Conservation (phyloP, 2,888 invertebrate species). For the Helicoverpa assulta region DNA sequence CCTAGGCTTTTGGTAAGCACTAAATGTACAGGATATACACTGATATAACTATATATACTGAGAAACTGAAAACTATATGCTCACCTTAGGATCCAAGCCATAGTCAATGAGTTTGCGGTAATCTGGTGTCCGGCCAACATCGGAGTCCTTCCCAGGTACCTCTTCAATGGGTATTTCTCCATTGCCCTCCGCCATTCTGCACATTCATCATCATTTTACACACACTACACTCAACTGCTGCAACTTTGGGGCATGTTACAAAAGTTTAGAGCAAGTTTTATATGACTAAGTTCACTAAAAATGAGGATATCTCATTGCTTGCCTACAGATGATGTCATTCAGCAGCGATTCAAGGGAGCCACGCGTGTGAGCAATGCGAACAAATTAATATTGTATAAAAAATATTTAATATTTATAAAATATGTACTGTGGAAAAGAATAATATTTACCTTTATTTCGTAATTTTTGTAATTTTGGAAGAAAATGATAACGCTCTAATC, state of each 20-base stretch:
- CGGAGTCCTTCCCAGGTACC: slow-evolving; percentile 92
- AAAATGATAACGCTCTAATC: slow-evolving; percentile 88
- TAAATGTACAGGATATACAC: not conserved
- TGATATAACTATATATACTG: slow-evolving; percentile 4
- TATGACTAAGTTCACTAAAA: slow-evolving; percentile 63
- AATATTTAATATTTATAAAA: slow-evolving; percentile 50
- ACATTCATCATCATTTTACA: slow-evolving; percentile 87
- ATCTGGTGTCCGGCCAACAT: slow-evolving; percentile 95
- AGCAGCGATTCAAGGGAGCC: slow-evolving; percentile 83
- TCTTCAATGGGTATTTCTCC: slow-evolving; percentile 95
- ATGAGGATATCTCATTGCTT: slow-evolving; percentile 74
- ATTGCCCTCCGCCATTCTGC: slow-evolving; percentile 96
- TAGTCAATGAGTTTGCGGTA: slow-evolving; percentile 98
- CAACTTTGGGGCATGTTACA: slow-evolving; percentile 57
- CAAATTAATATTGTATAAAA: slow-evolving; percentile 43
- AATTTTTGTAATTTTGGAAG: slow-evolving; percentile 90
- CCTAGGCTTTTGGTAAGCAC: not conserved
- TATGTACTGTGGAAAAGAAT: slow-evolving; percentile 62
- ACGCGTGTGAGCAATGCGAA: slow-evolving; percentile 79
- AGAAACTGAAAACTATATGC: slow-evolving; percentile 41
- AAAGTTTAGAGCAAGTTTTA: slow-evolving; percentile 66
- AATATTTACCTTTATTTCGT: slow-evolving; percentile 89
- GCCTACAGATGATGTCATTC: slow-evolving; percentile 86
- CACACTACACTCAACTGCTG: slow-evolving; percentile 78
- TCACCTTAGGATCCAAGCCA: slow-evolving; percentile 97